phyloP scores from a whole-genome alignment of 2,888 invertebrate species.

The Microctonus hyperodae region DNA sequence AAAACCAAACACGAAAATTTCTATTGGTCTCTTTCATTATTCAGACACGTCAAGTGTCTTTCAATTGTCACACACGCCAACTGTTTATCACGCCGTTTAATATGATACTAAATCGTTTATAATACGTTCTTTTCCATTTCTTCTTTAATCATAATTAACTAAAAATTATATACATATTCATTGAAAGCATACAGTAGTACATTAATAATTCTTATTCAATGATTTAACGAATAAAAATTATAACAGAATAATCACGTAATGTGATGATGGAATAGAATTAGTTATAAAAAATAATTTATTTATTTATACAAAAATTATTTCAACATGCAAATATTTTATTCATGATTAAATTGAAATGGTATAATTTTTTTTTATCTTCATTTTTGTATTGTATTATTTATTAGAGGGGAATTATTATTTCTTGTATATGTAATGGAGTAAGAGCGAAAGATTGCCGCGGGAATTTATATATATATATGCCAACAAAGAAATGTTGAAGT shows the following conservation, averaged over 20 bases:
- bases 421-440: constrained; percentile 2
- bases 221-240: not conserved
- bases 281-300: not conserved
- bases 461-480: constrained; percentile 22
- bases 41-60: constrained; percentile 29
- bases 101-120: constrained; percentile 18
- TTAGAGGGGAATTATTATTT: constrained; percentile 7
- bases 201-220: not conserved
- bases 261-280: not conserved
- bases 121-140: not conserved
- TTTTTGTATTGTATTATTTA: not conserved
- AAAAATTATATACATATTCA: too few species aligned
- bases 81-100: constrained; percentile 1
- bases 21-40: constrained; percentile 32
- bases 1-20: constrained; percentile 17
- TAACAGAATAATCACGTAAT: not conserved
- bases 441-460: not conserved
- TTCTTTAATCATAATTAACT: not conserved
- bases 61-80: constrained; percentile 14
- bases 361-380: not conserved
- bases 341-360: not conserved
- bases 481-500: constrained; percentile 24
- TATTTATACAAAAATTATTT: not conserved
- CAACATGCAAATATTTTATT: not conserved
- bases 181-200: too few species aligned